Base-by-base conservation (phyloP, 2,797 vertebrate genomes). In the Paguma larvata region DNA sequence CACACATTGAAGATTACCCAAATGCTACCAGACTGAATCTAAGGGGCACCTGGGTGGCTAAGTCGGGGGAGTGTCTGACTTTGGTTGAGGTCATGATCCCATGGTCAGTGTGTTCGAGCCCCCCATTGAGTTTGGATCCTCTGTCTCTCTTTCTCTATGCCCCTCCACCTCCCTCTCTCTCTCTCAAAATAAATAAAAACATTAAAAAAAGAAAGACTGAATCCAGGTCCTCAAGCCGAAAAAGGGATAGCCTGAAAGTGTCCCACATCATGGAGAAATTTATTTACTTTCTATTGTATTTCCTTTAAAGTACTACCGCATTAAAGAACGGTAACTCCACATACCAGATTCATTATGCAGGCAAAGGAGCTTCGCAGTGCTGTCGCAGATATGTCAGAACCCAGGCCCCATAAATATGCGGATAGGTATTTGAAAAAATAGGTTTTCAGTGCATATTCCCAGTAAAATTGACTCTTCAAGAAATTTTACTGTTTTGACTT, bases 401-500 rank as follows among this genome's bases (percentile, higher is more conserved):
- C 7, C 4, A 59, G n/a, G 48, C 38, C 32, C 53, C 34, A 77
- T 38, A 53, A 62, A 72, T 82, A 79, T 16, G 25, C 83, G 27
- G 1, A 38, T 90, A 46, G 15, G 5, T 63, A 90, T 91, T 87
- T 90, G 56, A 32, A 51, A 65, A 72, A 73, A 13, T 72, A 63
- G 3, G 8, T 68, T 46, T 12, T 41, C 3, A 15, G 8, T 67
- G 88, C 67, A 51, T 73, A 84, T 82, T 96, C 96, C 53, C 19
- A 89, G 62, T 85, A 82, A 87, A 89, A 34, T 15, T 46, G 70
- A 85, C 94, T 87, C 62, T 73, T 38, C 59, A 92, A 94, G 56
- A 88, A 87, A 72, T 89, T 79, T 85, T 92, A 38, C 67, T 68
- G 62, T 91, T 67, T 95, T 94, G 78, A 78, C 56, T 91, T 73